phyloP scores from a whole-genome alignment of 92 coral and sea anemone genomes.

The Paragorgia papillata region DNA sequence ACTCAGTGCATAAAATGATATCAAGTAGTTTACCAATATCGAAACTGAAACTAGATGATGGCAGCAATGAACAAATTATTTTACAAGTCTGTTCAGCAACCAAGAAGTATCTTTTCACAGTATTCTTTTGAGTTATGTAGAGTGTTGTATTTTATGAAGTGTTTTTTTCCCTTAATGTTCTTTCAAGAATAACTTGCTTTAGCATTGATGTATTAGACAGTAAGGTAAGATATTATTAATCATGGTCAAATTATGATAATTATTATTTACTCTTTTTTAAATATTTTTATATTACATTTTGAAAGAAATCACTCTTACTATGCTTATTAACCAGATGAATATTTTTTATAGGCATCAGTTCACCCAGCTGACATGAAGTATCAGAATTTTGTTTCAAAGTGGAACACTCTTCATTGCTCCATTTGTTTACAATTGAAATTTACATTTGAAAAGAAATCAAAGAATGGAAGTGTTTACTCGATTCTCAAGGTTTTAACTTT shows the following conservation, averaged over 20 bases:
- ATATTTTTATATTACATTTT: too few relatives aligned
- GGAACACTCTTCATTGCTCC: conserved; percentile 69
- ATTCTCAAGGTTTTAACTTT: conserved; percentile 61
- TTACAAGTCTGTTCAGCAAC: conserved; percentile 90
- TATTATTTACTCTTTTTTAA: too few relatives aligned
- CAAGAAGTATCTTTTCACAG: conserved; percentile 71
- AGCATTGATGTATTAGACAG: conserved; percentile 62
- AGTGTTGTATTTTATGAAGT: too few relatives aligned
- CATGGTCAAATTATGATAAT: background rate
- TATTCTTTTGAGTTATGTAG: background rate
- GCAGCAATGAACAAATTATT: conserved; percentile 49
- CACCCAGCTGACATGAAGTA: conserved; percentile 93
- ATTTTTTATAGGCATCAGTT: conserved; percentile 70
- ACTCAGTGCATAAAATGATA: conserved; percentile 67
- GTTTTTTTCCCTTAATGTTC: background rate
- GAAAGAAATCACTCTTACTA: too few relatives aligned
- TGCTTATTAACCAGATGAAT: too few relatives aligned
- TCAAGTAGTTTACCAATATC: conserved; percentile 7
- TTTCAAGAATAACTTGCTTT: conserved; percentile 73
- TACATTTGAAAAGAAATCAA: conserved; percentile 58
- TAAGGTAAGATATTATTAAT: conserved; percentile 8
- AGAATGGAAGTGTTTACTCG: conserved; percentile 58
- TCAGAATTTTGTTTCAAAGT: conserved; percentile 75
- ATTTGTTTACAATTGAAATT: conserved; percentile 57
- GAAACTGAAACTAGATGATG: conserved; percentile 17